Conservation (phyloP, 2,113 vertebrate genomes). For the Callithrix jacchus region DNA sequence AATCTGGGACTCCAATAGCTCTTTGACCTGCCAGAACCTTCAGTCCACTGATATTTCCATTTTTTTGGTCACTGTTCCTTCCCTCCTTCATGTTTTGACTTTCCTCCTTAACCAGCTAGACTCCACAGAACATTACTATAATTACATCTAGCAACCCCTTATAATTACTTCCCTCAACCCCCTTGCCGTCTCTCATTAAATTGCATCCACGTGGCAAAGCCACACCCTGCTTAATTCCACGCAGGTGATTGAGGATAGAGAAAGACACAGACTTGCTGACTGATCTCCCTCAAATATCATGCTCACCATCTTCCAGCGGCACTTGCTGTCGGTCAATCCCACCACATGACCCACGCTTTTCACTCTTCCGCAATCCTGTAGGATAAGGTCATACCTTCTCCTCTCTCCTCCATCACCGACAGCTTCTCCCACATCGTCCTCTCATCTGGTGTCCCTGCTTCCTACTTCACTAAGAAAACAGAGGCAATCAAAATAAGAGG, state of each 20-base stretch:
- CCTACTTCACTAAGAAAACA: background rate
- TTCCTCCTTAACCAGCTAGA: background rate
- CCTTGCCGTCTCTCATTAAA: constrained; percentile 3
- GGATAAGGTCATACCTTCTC: background rate
- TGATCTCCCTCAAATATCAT: background rate
- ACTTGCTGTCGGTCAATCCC: background rate
- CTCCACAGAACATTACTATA: background rate
- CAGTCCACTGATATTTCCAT: background rate
- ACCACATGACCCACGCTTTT: background rate
- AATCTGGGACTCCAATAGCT: background rate
- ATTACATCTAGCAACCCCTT: background rate
- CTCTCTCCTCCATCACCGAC: background rate
- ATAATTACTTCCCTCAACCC: background rate
- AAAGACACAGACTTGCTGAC: background rate
- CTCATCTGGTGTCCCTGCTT: background rate
- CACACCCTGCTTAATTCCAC: constrained; percentile 46
- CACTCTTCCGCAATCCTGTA: rapidly evolving
- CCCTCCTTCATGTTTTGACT: background rate
- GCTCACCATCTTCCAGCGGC: background rate
- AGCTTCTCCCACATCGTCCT: background rate
- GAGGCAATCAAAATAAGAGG: background rate
- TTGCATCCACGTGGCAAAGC: constrained; percentile 18
- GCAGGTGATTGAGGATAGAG: background rate
- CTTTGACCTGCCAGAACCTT: background rate
- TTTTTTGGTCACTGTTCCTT: background rate